A percentile compares a stretch with the other conserved stretches of the same genome.
Conservation (phyloP, 2,113 vertebrate species). For the Pristiophorus japonicus region DNA sequence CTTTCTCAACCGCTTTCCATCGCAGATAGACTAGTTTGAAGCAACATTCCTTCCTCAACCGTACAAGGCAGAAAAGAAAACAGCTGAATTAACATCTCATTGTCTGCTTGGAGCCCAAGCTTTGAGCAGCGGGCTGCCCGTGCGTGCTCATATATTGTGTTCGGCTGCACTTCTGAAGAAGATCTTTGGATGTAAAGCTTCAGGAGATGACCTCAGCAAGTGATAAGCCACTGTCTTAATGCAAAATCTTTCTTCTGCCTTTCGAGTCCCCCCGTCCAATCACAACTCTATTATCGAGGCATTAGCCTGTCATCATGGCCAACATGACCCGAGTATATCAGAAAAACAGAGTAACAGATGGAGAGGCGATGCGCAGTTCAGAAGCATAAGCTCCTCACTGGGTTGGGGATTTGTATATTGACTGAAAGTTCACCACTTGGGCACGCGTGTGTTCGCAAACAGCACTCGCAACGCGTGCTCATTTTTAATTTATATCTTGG, state of each 20-base stretch:
- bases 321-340: not conserved
- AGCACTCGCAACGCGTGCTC: not conserved
- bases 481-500: not conserved
- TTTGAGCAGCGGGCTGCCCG: not conserved
- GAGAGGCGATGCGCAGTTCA: not conserved
- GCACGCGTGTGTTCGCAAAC: not conserved
- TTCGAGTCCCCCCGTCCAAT: not conserved
- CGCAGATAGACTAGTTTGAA: too few relatives aligned
- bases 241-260: not conserved
- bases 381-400: not conserved
- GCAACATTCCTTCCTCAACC: not conserved
- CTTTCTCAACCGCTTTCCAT: too few relatives aligned
- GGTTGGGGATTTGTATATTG: not conserved
- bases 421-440: not conserved
- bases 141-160: not conserved
- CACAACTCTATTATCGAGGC: not conserved
- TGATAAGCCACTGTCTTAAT: not conserved
- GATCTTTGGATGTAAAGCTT: not conserved
- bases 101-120: not conserved
- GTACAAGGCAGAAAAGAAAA: not conserved
- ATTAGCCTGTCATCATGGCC: not conserved
- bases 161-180: not conserved
- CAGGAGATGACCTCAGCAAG: not conserved
- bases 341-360: not conserved
- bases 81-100: not conserved